Conservation (phyloP, 2,797 vertebrate species). For the Arremon aurantiirostris region DNA sequence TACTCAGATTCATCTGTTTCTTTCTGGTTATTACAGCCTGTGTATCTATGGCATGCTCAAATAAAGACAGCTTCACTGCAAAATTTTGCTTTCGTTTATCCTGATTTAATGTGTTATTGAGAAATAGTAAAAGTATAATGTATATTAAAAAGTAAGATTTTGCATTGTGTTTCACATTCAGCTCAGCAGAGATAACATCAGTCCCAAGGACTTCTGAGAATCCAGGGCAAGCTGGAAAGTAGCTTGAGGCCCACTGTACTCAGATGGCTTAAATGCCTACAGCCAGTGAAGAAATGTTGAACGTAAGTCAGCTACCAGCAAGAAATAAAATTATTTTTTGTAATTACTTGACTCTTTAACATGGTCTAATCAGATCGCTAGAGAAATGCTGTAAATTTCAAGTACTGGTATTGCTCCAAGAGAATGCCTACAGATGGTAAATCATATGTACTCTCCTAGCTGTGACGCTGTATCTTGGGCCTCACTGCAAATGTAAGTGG, state of each 20-base stretch:
- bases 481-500: not conserved
- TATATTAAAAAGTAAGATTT: not conserved
- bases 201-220: not conserved
- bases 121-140: not conserved
- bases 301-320: not conserved
- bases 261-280: not conserved
- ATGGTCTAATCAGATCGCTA: not conserved
- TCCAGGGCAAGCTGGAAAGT: not conserved
- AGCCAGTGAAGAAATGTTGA: not conserved
- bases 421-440: not conserved
- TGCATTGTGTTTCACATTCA: not conserved
- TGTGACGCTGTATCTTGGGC: not conserved
- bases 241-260: rapidly evolving
- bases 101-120: not conserved
- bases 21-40: not conserved
- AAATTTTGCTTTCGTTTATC: not conserved
- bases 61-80: not conserved
- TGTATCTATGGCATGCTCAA: not conserved
- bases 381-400: not conserved
- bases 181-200: not conserved
- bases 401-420: not conserved
- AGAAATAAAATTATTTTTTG: not conserved
- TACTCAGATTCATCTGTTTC: not conserved
- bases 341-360: not conserved
- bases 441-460: not conserved